Conservation (phyloP, 2,888 invertebrate species). For the Balanococcus diminutus region DNA sequence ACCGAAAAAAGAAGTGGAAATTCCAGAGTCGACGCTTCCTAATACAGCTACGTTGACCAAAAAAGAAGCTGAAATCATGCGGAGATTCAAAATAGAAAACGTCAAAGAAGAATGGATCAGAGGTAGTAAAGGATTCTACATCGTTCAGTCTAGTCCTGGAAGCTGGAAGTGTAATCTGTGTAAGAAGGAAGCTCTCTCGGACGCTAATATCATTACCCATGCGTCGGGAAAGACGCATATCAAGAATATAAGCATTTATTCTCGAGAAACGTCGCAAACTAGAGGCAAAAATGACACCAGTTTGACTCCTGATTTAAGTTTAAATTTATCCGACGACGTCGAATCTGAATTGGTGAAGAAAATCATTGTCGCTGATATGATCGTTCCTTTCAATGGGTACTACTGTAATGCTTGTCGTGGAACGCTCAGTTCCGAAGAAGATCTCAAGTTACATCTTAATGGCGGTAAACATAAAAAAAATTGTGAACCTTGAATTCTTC, state of each 20-base stretch:
- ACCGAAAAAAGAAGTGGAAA: not conserved
- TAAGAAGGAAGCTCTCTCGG: not conserved
- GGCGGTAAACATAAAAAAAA: slow-evolving; percentile 5
- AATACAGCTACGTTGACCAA: not conserved
- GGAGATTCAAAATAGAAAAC: not conserved
- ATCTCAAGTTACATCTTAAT: not conserved
- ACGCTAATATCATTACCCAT: not conserved
- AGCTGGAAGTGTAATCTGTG: not conserved
- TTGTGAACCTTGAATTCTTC: not conserved
- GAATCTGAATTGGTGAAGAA: not conserved
- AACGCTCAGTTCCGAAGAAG: not conserved
- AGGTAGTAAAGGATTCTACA: not conserved
- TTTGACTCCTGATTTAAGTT: not conserved
- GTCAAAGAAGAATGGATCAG: not conserved
- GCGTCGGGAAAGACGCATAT: not conserved
- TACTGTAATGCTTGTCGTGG: not conserved
- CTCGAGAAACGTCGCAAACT: not conserved
- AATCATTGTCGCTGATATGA: not conserved
- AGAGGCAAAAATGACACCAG: not conserved
- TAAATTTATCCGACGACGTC: not conserved
- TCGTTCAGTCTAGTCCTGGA: not conserved
- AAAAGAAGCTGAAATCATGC: not conserved
- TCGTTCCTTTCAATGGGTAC: not conserved
- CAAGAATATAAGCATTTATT: not conserved
- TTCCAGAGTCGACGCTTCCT: not conserved